Evolutionary conservation across 2,888 invertebrate genomes (phyloP).

Genomic region (Glaucopsyche alexis): DNA sequence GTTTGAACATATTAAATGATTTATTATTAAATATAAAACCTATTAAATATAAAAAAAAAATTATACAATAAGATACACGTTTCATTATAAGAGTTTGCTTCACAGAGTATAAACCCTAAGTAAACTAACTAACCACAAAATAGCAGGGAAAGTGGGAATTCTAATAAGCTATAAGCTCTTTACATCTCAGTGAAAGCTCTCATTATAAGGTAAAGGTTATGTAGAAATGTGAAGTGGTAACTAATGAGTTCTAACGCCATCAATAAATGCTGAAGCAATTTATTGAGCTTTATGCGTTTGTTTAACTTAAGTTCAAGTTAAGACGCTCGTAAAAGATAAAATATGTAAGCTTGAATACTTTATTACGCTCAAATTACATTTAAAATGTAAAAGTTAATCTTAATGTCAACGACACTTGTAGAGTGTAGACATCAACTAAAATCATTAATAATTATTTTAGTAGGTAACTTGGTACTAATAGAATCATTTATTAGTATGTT

Average conservation of each 20-base stretch:
- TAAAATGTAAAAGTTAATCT: neutral
- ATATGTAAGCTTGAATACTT: neutral
- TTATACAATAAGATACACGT: no score
- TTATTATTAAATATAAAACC: no score
- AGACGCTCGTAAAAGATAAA: neutral
- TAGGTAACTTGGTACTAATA: no score
- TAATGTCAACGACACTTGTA: neutral
- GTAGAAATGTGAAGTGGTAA: neutral
- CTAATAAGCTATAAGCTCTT: slow-evolving; percentile 7
- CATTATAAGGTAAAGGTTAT: neutral
- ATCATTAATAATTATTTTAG: no score
- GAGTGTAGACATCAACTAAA: neutral
- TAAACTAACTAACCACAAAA: neutral
- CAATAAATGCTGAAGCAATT: neutral
- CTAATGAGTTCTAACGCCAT: neutral
- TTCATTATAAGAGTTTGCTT: no score
- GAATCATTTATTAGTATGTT: no score
- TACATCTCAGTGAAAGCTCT: slow-evolving; percentile 8
- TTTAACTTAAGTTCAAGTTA: neutral
- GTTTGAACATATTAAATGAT: no score
- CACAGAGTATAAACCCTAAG: no score
- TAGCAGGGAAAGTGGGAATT: slow-evolving; percentile 1
- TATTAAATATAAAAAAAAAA: no score
- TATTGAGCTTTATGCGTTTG: neutral
- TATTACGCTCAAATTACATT: slow-evolving; percentile 7